Conservation (phyloP, 1,140 invertebrate genomes). For the Psix sp. region DNA sequence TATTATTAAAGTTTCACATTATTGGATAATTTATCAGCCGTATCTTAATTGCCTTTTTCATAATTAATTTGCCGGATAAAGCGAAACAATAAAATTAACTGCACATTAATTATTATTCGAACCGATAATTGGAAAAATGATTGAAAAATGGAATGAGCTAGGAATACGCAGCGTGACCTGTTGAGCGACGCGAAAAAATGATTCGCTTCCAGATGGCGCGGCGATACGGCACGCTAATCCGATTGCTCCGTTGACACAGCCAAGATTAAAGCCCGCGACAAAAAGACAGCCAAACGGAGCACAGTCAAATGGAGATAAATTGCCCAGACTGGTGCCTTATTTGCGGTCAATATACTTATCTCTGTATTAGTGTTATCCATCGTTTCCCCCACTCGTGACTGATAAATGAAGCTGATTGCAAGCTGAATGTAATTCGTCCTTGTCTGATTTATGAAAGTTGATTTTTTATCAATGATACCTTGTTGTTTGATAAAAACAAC, state of each 20-base stretch:
- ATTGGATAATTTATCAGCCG: too few species aligned
- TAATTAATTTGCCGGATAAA: too few species aligned
- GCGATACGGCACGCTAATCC: conserved; percentile 60
- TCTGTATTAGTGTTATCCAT: conserved; percentile 42
- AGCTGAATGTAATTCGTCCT: conserved; percentile 46
- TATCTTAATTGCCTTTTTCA: too few species aligned
- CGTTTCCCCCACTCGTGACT: conserved; percentile 52
- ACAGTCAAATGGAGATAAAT: conserved; percentile 57
- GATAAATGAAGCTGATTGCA: conserved; percentile 44
- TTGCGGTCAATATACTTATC: conserved; percentile 57
- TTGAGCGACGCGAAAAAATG: conserved; percentile 43
- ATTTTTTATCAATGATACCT: conserved; percentile 21
- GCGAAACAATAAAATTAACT: too few species aligned
- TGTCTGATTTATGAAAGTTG: conserved; percentile 44
- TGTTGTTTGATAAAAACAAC: too few species aligned
- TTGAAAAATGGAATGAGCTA: too few species aligned
- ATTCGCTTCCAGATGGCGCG: conserved; percentile 22
- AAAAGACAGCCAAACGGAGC: conserved; percentile 25
- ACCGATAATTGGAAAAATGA: too few species aligned
- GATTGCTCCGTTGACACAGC: conserved; percentile 56
- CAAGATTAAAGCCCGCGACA: conserved; percentile 47
- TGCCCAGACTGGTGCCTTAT: conserved; percentile 31
- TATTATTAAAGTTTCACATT: too few species aligned
- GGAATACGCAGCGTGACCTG: conserved; percentile 55
- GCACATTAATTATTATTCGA: too few species aligned